Percentiles rank a stretch among this genome's conserved stretches.
Evolutionary conservation across 2,113 vertebrate genomes (phyloP).

Genomic region (Cathartes aura): DNA sequence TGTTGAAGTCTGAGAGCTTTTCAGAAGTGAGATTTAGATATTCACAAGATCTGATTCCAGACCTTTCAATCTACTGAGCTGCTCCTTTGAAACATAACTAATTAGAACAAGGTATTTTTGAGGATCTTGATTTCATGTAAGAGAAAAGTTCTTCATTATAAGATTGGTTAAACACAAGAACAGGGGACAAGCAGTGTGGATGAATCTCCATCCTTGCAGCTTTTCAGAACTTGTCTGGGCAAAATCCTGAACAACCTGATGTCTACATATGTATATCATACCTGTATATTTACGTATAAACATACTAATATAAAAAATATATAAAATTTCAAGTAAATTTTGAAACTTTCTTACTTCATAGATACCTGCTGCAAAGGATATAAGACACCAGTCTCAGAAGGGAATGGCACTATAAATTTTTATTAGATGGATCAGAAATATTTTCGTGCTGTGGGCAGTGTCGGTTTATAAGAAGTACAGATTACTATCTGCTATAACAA

Average conservation of each 20-base stretch:
- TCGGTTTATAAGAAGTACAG: slow-evolving; percentile 24
- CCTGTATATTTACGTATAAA: neutral
- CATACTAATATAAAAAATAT: neutral
- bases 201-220: neutral
- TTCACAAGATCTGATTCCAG: neutral
- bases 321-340: neutral
- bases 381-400: neutral
- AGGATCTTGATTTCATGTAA: neutral
- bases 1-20: neutral
- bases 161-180: neutral
- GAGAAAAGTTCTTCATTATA: neutral
- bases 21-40: neutral
- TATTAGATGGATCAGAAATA: slow-evolving; percentile 52
- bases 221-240: neutral
- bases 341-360: neutral
- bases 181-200: rapidly evolving
- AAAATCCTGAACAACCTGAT: neutral
- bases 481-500: slow-evolving; percentile 57
- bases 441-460: slow-evolving; percentile 55
- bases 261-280: too few relatives aligned
- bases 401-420: slow-evolving; percentile 32
- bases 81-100: neutral
- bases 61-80: neutral
- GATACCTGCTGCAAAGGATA: neutral
- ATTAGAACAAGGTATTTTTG: neutral